Conservation (phyloP, 2,797 vertebrate genomes). For the Lateolabrax maculatus region DNA sequence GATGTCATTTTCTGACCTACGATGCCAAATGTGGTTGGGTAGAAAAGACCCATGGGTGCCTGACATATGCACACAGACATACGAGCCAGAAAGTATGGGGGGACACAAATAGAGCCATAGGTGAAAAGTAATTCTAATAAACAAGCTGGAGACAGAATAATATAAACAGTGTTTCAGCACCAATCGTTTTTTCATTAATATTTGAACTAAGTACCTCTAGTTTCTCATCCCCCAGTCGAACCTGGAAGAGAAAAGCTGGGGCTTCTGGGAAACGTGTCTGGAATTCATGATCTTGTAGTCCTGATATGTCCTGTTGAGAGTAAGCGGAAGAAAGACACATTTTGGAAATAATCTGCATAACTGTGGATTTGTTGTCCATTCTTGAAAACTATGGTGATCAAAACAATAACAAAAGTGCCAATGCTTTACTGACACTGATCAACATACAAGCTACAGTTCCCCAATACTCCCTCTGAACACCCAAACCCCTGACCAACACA, state of each 20-base stretch:
- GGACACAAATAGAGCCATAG: neutral
- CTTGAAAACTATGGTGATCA: neutral
- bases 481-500: slow-evolving; percentile 25
- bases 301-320: slow-evolving; percentile 92
- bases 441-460: neutral
- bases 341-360: neutral
- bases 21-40: slow-evolving; percentile 96
- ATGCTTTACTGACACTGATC: neutral
- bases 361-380: neutral
- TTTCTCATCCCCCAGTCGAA: slow-evolving; percentile 96
- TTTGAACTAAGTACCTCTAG: slow-evolving; percentile 88
- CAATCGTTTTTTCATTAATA: neutral
- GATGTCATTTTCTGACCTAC: slow-evolving; percentile 97
- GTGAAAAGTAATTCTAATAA: neutral
- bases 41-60: slow-evolving; percentile 98
- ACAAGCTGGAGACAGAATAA: neutral
- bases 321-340: neutral
- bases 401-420: neutral
- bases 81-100: neutral
- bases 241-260: slow-evolving; percentile 93
- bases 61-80: slow-evolving; percentile 57
- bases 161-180: neutral
- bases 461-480: neutral
- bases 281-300: slow-evolving; percentile 97
- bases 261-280: slow-evolving; percentile 95